phyloP scores from a whole-genome alignment of 2,113 vertebrate species.

The Oxyura jamaicensis region DNA sequence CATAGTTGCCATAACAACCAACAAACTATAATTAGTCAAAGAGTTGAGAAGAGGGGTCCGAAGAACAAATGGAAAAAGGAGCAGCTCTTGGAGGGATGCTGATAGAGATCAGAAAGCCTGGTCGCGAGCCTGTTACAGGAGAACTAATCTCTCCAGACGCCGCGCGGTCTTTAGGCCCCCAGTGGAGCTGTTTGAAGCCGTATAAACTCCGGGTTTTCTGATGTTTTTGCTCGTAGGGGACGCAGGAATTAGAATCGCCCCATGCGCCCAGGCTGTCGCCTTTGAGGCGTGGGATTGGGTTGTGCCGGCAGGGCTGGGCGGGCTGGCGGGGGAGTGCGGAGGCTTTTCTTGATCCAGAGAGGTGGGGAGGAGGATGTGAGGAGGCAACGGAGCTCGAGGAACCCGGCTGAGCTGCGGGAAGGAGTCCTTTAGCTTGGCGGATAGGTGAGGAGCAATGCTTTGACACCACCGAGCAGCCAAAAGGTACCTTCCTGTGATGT shows the following conservation, averaged over 20 bases:
- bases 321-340: neutral
- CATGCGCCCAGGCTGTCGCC: neutral
- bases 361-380: neutral
- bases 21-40: slow-evolving; percentile 76
- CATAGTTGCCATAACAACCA: slow-evolving; percentile 79
- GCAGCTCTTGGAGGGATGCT: slow-evolving; percentile 10
- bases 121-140: neutral
- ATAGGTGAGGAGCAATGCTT: neutral
- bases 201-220: slow-evolving; percentile 26
- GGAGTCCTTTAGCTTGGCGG: neutral
- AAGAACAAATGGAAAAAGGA: slow-evolving; percentile 39
- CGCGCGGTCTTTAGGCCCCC: neutral
- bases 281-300: neutral
- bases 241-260: neutral
- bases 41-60: slow-evolving; percentile 62
- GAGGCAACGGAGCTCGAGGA: neutral
- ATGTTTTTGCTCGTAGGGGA: neutral
- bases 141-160: slow-evolving; percentile 36
- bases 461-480: neutral
- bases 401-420: neutral
- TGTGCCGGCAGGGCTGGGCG: neutral
- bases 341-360: neutral
- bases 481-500: fast-evolving
- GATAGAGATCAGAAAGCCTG: slow-evolving; percentile 23
- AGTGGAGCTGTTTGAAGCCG: neutral